Evolutionary conservation across 2,797 vertebrate genomes (phyloP).

Genomic region (Tympanoctomys barrerae): DNA sequence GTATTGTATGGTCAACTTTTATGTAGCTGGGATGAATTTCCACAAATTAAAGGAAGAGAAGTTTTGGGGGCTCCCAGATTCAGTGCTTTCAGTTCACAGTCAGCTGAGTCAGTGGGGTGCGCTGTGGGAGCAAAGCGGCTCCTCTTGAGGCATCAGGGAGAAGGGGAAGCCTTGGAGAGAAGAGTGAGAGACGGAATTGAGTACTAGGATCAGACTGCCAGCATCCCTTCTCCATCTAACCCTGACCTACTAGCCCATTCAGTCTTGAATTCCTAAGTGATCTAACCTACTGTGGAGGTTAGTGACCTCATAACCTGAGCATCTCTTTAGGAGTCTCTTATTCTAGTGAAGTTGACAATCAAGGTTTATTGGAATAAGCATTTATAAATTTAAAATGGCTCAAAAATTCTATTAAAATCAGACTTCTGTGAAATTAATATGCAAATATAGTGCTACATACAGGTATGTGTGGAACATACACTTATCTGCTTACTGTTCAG

Average conservation of each 20-base stretch:
- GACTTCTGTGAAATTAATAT: background rate
- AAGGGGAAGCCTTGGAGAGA: background rate
- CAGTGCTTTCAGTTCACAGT: background rate
- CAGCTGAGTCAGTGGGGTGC: background rate
- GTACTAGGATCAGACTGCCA: background rate
- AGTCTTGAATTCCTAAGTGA: background rate
- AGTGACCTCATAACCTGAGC: background rate
- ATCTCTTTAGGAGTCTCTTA: background rate
- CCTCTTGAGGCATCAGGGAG: background rate
- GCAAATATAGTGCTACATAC: background rate
- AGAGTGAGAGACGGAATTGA: background rate
- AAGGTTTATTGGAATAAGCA: background rate
- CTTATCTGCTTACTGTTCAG: background rate
- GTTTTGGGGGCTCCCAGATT: background rate
- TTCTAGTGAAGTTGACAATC: background rate
- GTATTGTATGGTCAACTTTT: background rate
- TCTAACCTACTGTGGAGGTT: background rate
- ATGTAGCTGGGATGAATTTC: background rate
- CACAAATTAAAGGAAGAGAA: background rate
- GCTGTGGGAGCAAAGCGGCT: background rate
- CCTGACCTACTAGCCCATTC: background rate
- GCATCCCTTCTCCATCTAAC: background rate
- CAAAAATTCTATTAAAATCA: background rate
- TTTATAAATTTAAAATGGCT: background rate
- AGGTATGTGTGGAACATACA: background rate